Evolutionary conservation across 2,113 vertebrate species (phyloP), one percentile per base, ranked within the genome.

Genomic region (Macquaria australasica): DNA sequence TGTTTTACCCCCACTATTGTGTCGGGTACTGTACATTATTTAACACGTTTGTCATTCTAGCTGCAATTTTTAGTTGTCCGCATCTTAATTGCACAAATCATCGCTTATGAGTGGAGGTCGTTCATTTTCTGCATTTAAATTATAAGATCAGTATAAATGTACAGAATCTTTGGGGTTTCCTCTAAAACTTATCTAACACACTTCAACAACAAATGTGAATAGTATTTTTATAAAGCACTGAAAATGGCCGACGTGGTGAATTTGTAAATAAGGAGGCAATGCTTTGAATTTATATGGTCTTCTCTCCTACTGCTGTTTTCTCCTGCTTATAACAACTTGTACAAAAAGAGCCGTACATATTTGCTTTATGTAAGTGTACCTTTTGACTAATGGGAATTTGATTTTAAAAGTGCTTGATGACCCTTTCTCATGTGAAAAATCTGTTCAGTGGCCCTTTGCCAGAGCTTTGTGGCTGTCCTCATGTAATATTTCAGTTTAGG

Each of bases 171-270:
- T 88, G 87, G 89, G 88, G 81, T 89, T 91, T 92, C 87, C 89
- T 92, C 89, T 84, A 25, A 79, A 81, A 81, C 85, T 93, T 92
- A 94, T 96, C 96, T 79, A 88, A 92, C 83, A 96, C 95, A 97
- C 96, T 97, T 96, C 96, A 95, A 95, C 96, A 96, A 96, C 97
- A 98, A 98, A 98, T 99, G 98, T 99, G 97, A 99, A 99, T 97
- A 98, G 96, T 99, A 99, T 99, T 99, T 99, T 98, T 98, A 97
- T 99, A 98, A 97, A 97, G 97, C 95, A 95, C 95, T 96, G 93
- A 96, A 34, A 97, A 95, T 95, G 95, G 96, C 89, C 95, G 93
- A 94, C 94, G 93, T 84, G 96, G 95, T 93, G 94, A 94, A 94
- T 97, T 96, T 98, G 97, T 99, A 97, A 96, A 99, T 98, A 98